These are phyloP conservation scores for Porites lobata DNA, from an alignment of 92 coral and sea anemone genomes.

Conservation along the genomic window DNA sequence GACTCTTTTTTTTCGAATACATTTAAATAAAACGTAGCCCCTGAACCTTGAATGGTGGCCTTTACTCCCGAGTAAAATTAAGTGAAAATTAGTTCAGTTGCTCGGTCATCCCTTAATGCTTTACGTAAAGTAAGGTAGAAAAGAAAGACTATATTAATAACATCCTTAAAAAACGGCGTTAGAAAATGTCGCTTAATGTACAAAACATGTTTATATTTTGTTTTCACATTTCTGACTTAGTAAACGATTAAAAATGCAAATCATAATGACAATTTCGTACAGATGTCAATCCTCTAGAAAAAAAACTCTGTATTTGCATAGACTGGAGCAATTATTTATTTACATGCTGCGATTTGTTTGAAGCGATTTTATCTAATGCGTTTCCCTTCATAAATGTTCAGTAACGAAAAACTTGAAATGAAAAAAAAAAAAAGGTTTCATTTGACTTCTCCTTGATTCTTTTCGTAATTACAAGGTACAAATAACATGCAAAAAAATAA, in stretches of 20 bases:
- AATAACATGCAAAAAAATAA: too few relatives aligned
- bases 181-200: background rate
- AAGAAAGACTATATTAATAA: too few relatives aligned
- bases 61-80: background rate
- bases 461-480: too few relatives aligned
- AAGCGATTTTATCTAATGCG: background rate
- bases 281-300: background rate
- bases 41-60: background rate
- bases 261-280: background rate
- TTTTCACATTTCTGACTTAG: background rate
- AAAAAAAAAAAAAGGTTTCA: too few relatives aligned
- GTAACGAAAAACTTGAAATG: too few relatives aligned
- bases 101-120: too few relatives aligned
- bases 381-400: background rate
- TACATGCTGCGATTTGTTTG: background rate
- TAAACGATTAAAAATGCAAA: conserved; percentile 25
- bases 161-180: background rate
- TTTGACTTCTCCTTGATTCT: too few relatives aligned
- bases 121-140: too few relatives aligned
- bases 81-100: too few relatives aligned
- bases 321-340: background rate
- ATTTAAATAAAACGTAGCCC: background rate
- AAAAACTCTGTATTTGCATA: background rate
- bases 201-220: background rate
- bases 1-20: background rate